These are phyloP conservation scores for Heliconius nattereri DNA, from an alignment of 1,140 invertebrate species.

Conservation along the genomic window DNA sequence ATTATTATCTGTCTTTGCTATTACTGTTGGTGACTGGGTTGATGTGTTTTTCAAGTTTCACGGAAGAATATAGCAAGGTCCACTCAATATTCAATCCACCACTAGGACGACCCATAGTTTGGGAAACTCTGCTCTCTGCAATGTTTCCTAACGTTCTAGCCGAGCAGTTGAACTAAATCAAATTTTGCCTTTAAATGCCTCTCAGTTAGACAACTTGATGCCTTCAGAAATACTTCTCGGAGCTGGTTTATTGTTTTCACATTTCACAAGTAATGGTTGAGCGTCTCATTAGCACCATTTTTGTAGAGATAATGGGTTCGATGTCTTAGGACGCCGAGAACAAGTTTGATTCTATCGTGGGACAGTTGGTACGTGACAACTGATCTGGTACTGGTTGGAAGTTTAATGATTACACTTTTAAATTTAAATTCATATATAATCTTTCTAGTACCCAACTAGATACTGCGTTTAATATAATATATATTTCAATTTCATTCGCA, in stretches of 20 bases:
- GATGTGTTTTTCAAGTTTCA: too few species aligned
- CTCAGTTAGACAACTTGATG: background rate
- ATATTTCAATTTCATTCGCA: too few species aligned
- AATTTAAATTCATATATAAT: too few species aligned
- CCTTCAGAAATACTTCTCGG: background rate
- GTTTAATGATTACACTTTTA: too few species aligned
- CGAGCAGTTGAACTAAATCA: slow-evolving; percentile 7
- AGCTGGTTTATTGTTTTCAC: slow-evolving; percentile 13
- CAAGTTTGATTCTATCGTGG: background rate
- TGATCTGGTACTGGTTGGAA: background rate
- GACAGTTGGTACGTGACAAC: background rate
- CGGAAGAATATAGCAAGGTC: too few species aligned
- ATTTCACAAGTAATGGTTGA: background rate
- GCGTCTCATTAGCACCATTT: slow-evolving; percentile 12
- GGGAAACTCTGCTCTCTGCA: too few species aligned
- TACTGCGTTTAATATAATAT: too few species aligned
- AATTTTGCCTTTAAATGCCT: background rate
- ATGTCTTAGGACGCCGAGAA: background rate
- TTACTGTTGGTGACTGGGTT: too few species aligned
- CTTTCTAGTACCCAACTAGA: too few species aligned
- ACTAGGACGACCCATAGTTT: too few species aligned
- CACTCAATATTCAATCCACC: too few species aligned
- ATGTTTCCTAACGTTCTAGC: slow-evolving; percentile 43
- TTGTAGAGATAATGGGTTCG: background rate
- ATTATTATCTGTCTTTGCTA: too few species aligned